Base-by-base conservation (phyloP, 2,888 invertebrate species). In the Cremastinae sp. region DNA sequence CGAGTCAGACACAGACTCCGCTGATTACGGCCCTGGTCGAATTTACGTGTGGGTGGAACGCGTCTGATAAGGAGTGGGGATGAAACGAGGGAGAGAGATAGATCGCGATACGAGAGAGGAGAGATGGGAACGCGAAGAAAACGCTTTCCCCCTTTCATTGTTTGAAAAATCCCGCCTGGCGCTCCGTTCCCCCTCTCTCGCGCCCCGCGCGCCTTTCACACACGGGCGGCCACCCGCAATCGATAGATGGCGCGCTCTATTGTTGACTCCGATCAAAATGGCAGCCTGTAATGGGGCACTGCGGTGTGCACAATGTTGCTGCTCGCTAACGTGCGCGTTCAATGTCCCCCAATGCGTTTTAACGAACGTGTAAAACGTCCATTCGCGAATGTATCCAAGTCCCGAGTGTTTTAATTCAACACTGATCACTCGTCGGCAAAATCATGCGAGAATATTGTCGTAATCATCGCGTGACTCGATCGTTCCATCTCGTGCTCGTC, bases 191-290 rank as follows among this genome's bases (percentile, higher is more conserved):
- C n/a, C 35, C 16, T 35, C 39, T 61, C 43, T 14, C 16, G 3
- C 20, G 18, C 20, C 16, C 22, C 37, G 37, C 37, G 45, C 14
- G 35, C 16, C 20, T 28, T 37, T 45, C 37, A 14, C 55, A 18
- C 61, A 53, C 65, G 64, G 28, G 22, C 43, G 43, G 62, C 66
- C 73, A 59, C 76, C 66, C 64, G 78, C 77, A 86, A 87, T 87
- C 88, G 88, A 89, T 91, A 93, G 93, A 93, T 93, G 93, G 92
- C 93, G 92, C 91, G 84, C 82, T 89, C 88, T 91, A 92, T 93
- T 93, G 92, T 93, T 93, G 92, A 82, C 79, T 85, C 65, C 80
- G 78, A 83, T 83, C 82, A 85, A 86, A 87, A 87, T 87, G 86
- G 86, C 83, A 83, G 84, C 83, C 81, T 82, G 79, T 85, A 85